Evolutionary conservation across 2,797 vertebrate species (phyloP).

Genomic region (Lemur catta): DNA sequence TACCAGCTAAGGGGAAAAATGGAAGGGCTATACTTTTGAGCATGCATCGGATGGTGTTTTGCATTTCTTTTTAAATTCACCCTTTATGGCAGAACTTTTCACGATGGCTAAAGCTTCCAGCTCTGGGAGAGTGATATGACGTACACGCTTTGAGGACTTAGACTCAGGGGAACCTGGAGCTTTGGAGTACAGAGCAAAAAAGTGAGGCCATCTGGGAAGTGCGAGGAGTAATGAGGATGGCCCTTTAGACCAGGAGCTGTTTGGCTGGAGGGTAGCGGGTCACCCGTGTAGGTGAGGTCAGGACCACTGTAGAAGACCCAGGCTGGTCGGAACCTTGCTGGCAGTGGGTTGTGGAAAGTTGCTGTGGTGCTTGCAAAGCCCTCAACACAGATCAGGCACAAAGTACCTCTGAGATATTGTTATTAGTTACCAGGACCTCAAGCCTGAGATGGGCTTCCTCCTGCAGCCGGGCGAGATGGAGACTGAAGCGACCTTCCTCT

Average conservation of each 20-base stretch:
- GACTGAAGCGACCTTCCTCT: rapidly evolving
- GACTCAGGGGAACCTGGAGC: background rate
- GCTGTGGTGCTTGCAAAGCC: background rate
- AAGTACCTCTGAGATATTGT: background rate
- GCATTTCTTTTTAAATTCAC: background rate
- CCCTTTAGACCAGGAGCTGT: background rate
- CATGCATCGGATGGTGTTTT: background rate
- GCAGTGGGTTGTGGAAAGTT: background rate
- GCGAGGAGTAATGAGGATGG: background rate
- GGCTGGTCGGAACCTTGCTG: background rate
- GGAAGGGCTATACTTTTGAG: background rate
- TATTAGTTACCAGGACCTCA: background rate
- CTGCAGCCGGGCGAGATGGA: rapidly evolving
- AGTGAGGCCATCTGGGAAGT: background rate
- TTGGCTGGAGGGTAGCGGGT: background rate
- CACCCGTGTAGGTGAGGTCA: rapidly evolving
- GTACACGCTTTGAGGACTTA: background rate
- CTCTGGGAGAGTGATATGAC: background rate
- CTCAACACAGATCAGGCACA: background rate
- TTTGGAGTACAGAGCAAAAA: background rate
- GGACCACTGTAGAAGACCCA: background rate
- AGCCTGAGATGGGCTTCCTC: background rate
- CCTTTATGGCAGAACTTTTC: background rate
- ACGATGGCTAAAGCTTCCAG: background rate
- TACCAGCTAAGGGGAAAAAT: background rate